Evolutionary conservation across 2,888 invertebrate species (phyloP).

Genomic region (Trachelus stipa): DNA sequence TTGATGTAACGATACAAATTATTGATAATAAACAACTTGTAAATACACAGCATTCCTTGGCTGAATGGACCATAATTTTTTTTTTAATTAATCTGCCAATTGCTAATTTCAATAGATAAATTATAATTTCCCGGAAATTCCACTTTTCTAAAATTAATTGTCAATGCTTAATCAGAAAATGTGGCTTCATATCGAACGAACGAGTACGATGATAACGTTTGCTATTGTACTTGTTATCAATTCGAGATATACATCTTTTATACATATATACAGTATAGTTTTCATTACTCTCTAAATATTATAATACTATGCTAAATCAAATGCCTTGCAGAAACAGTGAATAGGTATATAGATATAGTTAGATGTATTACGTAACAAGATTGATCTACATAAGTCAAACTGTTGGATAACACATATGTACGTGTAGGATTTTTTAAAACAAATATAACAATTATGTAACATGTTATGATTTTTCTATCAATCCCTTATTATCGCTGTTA

Average conservation of each 20-base stretch:
- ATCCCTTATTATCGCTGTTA: neutral
- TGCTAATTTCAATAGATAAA: neutral
- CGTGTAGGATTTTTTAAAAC: neutral
- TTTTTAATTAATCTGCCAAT: neutral
- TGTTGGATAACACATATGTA: neutral
- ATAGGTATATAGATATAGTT: neutral
- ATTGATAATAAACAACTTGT: neutral
- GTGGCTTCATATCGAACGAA: neutral
- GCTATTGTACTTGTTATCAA: neutral
- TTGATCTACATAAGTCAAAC: neutral
- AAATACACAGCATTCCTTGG: neutral
- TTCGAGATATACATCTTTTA: neutral
- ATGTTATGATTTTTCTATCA: neutral
- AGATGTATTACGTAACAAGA: neutral
- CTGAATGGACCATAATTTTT: neutral
- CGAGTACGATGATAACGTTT: neutral
- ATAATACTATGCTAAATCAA: neutral
- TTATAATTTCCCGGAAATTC: neutral
- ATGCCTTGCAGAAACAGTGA: neutral
- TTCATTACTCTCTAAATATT: neutral
- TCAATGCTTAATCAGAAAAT: neutral
- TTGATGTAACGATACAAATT: neutral
- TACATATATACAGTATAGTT: neutral
- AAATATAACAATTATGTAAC: neutral
- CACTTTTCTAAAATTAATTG: neutral